Base-by-base conservation (phyloP, 2,797 vertebrate species). In the Clarias pachynema region DNA sequence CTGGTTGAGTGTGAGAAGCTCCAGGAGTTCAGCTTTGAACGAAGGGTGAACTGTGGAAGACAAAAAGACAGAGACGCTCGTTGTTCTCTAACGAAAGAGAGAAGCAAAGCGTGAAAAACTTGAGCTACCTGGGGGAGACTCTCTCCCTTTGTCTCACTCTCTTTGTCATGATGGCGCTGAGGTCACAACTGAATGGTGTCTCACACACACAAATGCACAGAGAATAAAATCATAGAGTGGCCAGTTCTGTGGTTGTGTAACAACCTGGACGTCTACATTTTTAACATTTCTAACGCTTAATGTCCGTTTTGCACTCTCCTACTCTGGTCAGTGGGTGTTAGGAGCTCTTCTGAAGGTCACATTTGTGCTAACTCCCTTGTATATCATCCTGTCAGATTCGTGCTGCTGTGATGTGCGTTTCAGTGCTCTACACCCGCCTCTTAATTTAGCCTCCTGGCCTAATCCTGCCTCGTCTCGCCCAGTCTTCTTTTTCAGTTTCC, bases 331-430 rank as follows among this genome's bases (percentile, higher is more conserved):
- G 66, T 57, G 75, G 63, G 40, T 31, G 84, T 65, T 80, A 63
- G 29, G 57, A 59, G 85, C 82, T 82, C 79, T 83, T 70, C 72
- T 60, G 63, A 86, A 89, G 86, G 87, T 87, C 81, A n/a, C 82
- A 1, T 66, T 68, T 85, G 79, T 81, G 79, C 82, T 85, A 81
- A 81, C 85, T 83, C 68, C 87, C 86, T 89, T 84, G 84, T 90
- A 87, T 73, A 89, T 90, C 89, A 88, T 90, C 84, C 88, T 90
- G 88, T 88, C 89, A 87, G 37, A 16, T 4, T 37, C 62, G 56
- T 82, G 57, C 79, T 85, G 80, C 69, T 81, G 63, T 69, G 85
- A 87, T 86, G 81, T 75, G 81, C 57, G 18, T 79, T 83, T 68
- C 82, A 88, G 84, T 60, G 70, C 56, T 87, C 75, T 81, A 84